Base-by-base conservation (phyloP, 92 coral and sea anemone genomes). In the Zoanthus gigantus region DNA sequence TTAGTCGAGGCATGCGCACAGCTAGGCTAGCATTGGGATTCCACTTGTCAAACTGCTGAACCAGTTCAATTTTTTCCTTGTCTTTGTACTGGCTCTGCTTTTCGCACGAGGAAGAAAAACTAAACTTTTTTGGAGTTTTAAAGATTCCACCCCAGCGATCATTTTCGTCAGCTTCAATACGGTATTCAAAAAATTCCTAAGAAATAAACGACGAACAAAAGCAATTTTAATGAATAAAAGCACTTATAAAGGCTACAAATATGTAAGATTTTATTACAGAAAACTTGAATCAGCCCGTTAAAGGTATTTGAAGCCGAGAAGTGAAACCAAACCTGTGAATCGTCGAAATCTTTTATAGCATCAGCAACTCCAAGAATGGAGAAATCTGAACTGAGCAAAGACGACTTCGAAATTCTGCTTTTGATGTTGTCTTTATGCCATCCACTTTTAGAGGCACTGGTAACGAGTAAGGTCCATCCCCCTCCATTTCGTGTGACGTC, bases 401-500 rank as follows among this genome's bases (percentile, higher is more conserved):
- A 92, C 50, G 68, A 13, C 52, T 87, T 48, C 16, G 57, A 10
- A 66, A 83, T 91, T 68, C 93, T 91, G 9, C 72, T 14, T 52
- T 88, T 91, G 32, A 91, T 80, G 63, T 91, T 91, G 16, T 88
- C 87, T 18, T 85, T 67, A 18, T 76, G 75, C 93, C 93, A 91
- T 0, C 89, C 91, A 5, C 56, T 83, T 34, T 88, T 88, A 12
- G 91, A 87, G 77, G 88, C 85, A 78, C 93, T 91, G 14, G 93
- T 87, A 17, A 73, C 89, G 45, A 91, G 66, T 60, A 91, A 63
- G 29, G 93, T 88, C 93, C 93, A 91, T n/a, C 93, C 93, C 16
- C 93, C 93, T 12, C 93, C 93, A 14, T 85, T 80, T 45, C 84
- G 82, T 18, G 93, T 83, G 72, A 91, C 74, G 85, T 91, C 93